Percentiles rank a stretch among this genome's conserved stretches.
Evolutionary conservation across 2,888 invertebrate genomes (phyloP).

Genomic region (Dromius quadrimaculatus): DNA sequence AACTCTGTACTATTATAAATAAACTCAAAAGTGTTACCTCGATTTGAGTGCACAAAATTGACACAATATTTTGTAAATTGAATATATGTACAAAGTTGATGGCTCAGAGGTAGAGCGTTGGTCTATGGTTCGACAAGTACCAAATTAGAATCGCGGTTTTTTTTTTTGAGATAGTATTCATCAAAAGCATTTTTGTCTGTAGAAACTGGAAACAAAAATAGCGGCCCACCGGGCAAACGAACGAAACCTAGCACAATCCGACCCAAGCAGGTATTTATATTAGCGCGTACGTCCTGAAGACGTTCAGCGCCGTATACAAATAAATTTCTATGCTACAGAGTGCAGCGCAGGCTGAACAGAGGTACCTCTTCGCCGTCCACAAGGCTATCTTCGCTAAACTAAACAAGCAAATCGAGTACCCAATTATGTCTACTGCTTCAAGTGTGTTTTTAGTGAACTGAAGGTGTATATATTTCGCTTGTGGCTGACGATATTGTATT

Average conservation of each 20-base stretch:
- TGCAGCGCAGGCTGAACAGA: conserved; percentile 36
- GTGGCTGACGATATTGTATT: conserved; percentile 14
- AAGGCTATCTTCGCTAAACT: conserved; percentile 42
- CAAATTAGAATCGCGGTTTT: too few relatives aligned
- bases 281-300: background rate
- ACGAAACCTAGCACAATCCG: conserved; percentile 33
- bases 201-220: conserved; percentile 50
- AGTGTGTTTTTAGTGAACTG: background rate
- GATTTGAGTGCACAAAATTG: too few relatives aligned
- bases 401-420: background rate
- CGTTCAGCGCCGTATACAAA: too few relatives aligned
- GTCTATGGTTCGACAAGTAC: too few relatives aligned
- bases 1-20: too few relatives aligned
- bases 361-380: conserved; percentile 49
- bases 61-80: too few relatives aligned
- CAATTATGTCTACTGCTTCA: conserved; percentile 7
- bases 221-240: conserved; percentile 49
- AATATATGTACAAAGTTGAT: too few relatives aligned
- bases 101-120: too few relatives aligned
- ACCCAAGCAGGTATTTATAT: conserved; percentile 38
- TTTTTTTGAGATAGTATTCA: too few relatives aligned
- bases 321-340: too few relatives aligned
- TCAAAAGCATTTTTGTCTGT: too few relatives aligned
- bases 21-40: too few relatives aligned
- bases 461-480: background rate